phyloP scores from a whole-genome alignment of 2,797 vertebrate genomes.

The Picus viridis region DNA sequence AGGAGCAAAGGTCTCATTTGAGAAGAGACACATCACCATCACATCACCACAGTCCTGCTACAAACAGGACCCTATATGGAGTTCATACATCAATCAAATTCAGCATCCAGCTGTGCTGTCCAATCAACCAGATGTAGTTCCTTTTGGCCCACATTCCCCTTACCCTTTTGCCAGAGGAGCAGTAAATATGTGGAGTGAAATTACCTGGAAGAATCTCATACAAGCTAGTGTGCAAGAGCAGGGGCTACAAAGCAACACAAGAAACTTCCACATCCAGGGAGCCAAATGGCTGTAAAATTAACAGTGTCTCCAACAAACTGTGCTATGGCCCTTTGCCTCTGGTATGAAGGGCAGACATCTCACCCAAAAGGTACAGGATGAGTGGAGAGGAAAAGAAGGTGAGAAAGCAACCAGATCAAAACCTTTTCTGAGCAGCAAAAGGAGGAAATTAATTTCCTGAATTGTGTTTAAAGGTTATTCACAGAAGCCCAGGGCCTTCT shows the following conservation, averaged over 20 bases:
- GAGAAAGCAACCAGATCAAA: background rate
- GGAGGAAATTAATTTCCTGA: background rate
- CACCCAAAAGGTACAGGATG: background rate
- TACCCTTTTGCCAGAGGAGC: background rate
- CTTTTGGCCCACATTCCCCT: background rate
- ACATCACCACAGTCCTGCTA: background rate
- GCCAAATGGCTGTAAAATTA: background rate
- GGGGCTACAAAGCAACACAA: background rate
- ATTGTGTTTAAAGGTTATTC: background rate
- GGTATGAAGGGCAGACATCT: background rate
- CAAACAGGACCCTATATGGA: background rate
- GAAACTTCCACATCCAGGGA: background rate
- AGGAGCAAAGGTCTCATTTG: no score
- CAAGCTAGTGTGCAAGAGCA: background rate
- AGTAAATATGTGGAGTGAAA: background rate
- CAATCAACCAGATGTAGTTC: background rate
- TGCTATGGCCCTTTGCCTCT: background rate
- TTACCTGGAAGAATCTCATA: background rate
- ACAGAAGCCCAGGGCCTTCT: background rate
- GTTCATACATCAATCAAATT: background rate
- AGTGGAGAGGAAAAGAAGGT: background rate
- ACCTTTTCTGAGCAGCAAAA: background rate
- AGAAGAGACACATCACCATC: background rate
- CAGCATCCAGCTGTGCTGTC: rapidly evolving
- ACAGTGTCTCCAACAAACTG: background rate